These are phyloP conservation scores for Patiria miniata DNA, from an alignment of 35 echinoderm and acorn worm species.

Conservation along the genomic window DNA sequence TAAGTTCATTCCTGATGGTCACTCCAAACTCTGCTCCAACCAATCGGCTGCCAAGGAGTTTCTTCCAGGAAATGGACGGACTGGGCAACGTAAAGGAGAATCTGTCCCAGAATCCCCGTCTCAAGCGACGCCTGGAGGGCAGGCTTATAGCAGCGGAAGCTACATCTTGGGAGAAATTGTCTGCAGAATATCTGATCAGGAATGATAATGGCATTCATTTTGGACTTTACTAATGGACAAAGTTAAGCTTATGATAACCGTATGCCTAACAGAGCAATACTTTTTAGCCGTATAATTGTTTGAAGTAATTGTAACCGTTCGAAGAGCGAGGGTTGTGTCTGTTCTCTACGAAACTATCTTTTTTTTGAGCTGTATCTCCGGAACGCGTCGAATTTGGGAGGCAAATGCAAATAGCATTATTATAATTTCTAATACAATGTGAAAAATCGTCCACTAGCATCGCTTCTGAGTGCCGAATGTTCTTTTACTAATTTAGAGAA, in stretches of 20 bases:
- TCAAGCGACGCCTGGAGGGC: background rate
- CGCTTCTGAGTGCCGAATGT: too few species aligned
- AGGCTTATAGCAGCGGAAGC: background rate
- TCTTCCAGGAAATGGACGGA: slow-evolving; percentile 10
- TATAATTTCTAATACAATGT: too few species aligned
- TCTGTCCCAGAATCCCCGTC: slow-evolving; percentile 20
- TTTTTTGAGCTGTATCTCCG: too few species aligned
- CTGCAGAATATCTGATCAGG: background rate
- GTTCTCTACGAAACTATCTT: too few species aligned
- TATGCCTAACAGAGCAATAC: too few species aligned
- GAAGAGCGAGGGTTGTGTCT: too few species aligned
- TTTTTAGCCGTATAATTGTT: background rate
- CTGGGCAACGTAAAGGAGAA: background rate
- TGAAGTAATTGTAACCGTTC: too few species aligned
- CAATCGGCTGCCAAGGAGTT: background rate
- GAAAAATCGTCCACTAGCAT: too few species aligned
- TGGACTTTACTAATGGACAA: background rate
- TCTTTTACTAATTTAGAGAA: too few species aligned
- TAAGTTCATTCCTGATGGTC: slow-evolving; percentile 3
- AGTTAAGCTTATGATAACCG: background rate
- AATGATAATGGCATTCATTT: background rate
- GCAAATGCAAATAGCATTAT: too few species aligned
- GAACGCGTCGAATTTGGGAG: too few species aligned
- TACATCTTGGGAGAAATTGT: background rate
- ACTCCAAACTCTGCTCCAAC: slow-evolving; percentile 7